Percentiles rank a stretch among this genome's conserved stretches.
Conservation (phyloP, 2,888 invertebrate genomes). For the Thera obeliscata region DNA sequence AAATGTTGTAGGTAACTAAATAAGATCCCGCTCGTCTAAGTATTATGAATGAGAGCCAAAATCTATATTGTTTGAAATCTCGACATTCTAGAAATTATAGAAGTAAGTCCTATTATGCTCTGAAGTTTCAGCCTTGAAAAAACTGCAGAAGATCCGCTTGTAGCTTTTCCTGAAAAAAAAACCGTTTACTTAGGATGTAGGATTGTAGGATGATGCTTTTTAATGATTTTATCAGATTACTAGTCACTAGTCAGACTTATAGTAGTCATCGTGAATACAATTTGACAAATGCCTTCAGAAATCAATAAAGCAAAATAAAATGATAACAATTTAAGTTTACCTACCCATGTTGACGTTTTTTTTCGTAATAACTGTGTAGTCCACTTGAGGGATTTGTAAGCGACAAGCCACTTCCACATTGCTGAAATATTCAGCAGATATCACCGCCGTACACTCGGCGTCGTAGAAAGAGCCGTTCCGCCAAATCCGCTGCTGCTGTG, state of each 20-base stretch:
- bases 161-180: slow-evolving; percentile 19
- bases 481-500: slow-evolving; percentile 51
- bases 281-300: too few relatives aligned
- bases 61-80: not conserved
- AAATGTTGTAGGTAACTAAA: too few relatives aligned
- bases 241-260: too few relatives aligned
- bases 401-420: slow-evolving; percentile 49
- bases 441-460: slow-evolving; percentile 39
- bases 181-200: too few relatives aligned
- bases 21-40: too few relatives aligned
- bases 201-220: too few relatives aligned
- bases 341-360: slow-evolving; percentile 43
- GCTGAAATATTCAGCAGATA: slow-evolving; percentile 11
- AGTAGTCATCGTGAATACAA: too few relatives aligned
- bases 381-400: slow-evolving; percentile 49
- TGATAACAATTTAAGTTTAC: slow-evolving; percentile 31
- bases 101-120: not conserved
- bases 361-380: slow-evolving; percentile 54
- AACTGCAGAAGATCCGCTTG: slow-evolving; percentile 2
- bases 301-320: too few relatives aligned
- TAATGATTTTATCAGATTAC: too few relatives aligned
- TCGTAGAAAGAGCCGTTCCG: slow-evolving; percentile 46
- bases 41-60: too few relatives aligned
- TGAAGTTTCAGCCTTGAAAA: slow-evolving; percentile 6
- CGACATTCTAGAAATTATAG: not conserved